A percentile compares a stretch with the other conserved stretches of the same genome.
phyloP scores from a whole-genome alignment of 1,140 invertebrate species.

The Papilio xuthus region DNA sequence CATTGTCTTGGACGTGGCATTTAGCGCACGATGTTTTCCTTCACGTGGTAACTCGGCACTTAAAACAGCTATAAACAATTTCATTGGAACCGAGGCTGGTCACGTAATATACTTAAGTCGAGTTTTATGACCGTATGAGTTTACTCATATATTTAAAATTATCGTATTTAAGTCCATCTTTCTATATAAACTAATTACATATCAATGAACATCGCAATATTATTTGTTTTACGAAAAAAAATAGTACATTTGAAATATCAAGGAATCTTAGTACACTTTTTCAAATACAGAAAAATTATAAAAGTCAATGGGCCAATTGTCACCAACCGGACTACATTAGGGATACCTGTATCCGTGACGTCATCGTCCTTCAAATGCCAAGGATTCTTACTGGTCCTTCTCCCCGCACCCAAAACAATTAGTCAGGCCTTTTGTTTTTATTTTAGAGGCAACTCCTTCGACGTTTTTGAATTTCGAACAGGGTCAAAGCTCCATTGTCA shows the following conservation, averaged over 20 bases:
- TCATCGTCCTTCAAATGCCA: conserved; percentile 72
- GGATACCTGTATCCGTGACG: conserved; percentile 63
- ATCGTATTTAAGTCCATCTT: background rate
- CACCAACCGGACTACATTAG: conserved; percentile 43
- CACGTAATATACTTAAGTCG: conserved; percentile 18
- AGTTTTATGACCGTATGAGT: background rate
- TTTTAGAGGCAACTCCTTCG: conserved; percentile 48
- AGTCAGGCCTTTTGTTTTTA: conserved; percentile 59
- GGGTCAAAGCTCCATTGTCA: conserved; percentile 39
- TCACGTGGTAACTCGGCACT: conserved; percentile 17
- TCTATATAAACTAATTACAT: background rate
- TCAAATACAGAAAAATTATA: background rate
- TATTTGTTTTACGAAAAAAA: background rate
- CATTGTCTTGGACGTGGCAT: background rate
- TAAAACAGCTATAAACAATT: conserved; percentile 14
- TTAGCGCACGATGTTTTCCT: conserved; percentile 12
- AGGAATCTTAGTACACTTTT: background rate
- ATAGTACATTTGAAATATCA: no score
- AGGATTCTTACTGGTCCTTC: conserved; percentile 55
- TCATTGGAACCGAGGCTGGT: conserved; percentile 14
- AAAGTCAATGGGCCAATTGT: conserved; percentile 47
- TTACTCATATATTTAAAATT: background rate
- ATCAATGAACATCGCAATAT: background rate
- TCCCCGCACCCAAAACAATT: conserved; percentile 62
- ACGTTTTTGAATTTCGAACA: conserved; percentile 51